A percentile compares a stretch with the other conserved stretches of the same genome.
Evolutionary conservation across 2,797 vertebrate species (phyloP).

Genomic region (Pelochelys cantorii): DNA sequence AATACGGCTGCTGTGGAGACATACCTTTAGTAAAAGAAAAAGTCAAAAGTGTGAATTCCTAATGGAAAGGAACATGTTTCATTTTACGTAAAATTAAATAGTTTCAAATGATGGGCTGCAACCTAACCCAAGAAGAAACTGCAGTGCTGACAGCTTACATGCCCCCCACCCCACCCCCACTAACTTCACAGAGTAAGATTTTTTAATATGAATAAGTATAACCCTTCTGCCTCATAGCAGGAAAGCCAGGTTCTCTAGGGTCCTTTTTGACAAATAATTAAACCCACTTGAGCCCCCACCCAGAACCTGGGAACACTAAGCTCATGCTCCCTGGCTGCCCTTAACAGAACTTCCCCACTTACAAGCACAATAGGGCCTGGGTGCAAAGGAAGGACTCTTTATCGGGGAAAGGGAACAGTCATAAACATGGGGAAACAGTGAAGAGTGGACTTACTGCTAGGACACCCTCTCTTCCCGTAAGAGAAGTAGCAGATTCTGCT

Average conservation of each 20-base stretch:
- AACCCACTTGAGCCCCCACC: neutral
- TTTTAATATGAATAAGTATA: neutral
- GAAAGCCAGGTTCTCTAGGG: neutral
- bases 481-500: neutral
- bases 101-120: constrained; percentile 14
- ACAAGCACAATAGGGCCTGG: neutral
- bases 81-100: neutral
- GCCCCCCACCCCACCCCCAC: neutral
- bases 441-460: neutral
- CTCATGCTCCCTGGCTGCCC: neutral
- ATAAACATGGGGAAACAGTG: neutral
- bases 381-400: neutral
- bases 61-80: neutral
- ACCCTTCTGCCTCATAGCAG: neutral
- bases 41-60: neutral
- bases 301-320: neutral
- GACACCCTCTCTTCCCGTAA: neutral
- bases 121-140: neutral
- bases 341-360: neutral
- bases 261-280: neutral
- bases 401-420: neutral
- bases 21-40: neutral
- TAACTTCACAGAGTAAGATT: neutral
- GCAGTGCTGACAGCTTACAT: neutral
- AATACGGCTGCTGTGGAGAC: no score